Evolutionary conservation across 2,888 invertebrate species (phyloP).

Genomic region (Ptilodon capucinus): DNA sequence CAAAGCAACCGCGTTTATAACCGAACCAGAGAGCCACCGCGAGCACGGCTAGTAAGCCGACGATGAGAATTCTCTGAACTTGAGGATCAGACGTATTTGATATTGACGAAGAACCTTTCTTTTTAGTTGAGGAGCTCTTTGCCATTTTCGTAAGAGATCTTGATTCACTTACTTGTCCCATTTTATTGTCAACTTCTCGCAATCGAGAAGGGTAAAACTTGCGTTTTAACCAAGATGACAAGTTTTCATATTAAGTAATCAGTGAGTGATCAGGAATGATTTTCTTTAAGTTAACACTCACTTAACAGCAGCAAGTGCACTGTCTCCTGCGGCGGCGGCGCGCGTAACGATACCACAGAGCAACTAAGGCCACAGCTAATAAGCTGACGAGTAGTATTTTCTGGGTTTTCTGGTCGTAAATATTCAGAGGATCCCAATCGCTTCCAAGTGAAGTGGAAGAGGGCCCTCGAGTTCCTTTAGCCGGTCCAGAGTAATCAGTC

Average conservation of each 20-base stretch:
- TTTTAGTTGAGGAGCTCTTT: slow-evolving; percentile 33
- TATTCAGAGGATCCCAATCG: background rate
- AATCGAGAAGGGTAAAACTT: background rate
- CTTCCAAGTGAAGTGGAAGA: background rate
- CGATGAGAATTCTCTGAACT: slow-evolving; percentile 44
- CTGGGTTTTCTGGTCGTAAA: background rate
- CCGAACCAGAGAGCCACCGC: slow-evolving; percentile 51
- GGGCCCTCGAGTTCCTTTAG: background rate
- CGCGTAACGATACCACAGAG: background rate
- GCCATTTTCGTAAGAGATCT: slow-evolving; percentile 38
- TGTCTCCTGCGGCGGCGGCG: background rate
- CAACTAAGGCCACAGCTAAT: background rate
- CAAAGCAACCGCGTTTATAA: slow-evolving; percentile 46
- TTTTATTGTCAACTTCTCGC: slow-evolving; percentile 15
- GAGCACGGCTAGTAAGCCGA: slow-evolving; percentile 46
- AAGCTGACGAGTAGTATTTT: background rate
- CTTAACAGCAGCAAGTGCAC: background rate
- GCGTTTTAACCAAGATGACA: background rate
- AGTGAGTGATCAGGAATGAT: too few species aligned
- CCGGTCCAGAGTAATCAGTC: background rate
- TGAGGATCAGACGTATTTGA: slow-evolving; percentile 41
- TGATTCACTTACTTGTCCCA: slow-evolving; percentile 41
- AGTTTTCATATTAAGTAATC: too few species aligned
- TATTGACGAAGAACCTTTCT: slow-evolving; percentile 18
- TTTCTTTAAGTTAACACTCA: background rate